Evolutionary conservation across 2,888 invertebrate species (phyloP).

Genomic region (Hylaea fasciaria): DNA sequence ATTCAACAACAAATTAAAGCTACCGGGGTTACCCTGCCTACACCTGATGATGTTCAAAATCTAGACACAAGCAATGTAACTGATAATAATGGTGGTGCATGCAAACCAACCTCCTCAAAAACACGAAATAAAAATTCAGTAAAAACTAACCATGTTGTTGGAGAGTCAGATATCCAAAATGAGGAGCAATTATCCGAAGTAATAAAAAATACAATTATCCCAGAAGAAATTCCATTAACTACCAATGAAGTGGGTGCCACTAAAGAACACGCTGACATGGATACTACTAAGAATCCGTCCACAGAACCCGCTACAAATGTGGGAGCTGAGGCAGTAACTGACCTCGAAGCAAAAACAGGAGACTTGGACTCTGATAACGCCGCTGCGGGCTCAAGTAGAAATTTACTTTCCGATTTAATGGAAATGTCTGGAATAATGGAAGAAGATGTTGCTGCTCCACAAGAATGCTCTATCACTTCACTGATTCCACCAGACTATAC

Average conservation of each 20-base stretch:
- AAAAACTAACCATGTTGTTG: neutral
- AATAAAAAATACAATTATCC: neutral
- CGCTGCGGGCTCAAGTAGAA: constrained; percentile 46
- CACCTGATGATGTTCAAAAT: neutral
- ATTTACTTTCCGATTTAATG: constrained; percentile 77
- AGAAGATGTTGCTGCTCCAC: constrained; percentile 57
- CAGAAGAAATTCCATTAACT: neutral
- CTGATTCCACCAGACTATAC: too few species aligned
- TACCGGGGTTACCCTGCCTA: constrained; percentile 24
- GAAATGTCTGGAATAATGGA: constrained; percentile 78
- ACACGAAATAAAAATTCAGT: neutral
- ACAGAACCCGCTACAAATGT: neutral
- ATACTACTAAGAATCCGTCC: neutral
- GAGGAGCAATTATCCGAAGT: constrained; percentile 1
- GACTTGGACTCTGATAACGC: constrained; percentile 3
- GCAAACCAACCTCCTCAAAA: neutral
- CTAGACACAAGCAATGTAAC: constrained; percentile 1
- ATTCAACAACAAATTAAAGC: constrained; percentile 30
- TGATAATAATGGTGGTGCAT: neutral
- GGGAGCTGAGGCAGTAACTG: neutral
- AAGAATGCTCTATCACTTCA: neutral
- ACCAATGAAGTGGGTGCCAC: neutral
- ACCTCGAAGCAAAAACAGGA: neutral
- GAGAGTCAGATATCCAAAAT: neutral
- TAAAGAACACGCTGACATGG: neutral